Percentiles rank a stretch among this genome's conserved stretches.
These are phyloP conservation scores for Stichodactyla helianthus DNA, from an alignment of 64 coral and sea anemone species.

Conservation along the genomic window DNA sequence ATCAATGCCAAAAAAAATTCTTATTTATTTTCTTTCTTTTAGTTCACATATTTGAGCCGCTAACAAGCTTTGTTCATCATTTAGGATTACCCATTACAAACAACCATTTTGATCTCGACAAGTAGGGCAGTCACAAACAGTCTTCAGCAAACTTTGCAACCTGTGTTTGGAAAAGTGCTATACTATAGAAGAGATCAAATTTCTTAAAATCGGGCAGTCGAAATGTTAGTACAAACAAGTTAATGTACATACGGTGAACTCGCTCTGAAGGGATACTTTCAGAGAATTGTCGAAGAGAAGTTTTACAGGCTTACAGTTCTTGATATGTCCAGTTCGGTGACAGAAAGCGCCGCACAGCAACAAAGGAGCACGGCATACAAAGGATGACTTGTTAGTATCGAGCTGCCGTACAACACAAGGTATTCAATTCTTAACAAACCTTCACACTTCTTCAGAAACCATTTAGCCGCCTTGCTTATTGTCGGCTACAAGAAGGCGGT, in stretches of 20 bases:
- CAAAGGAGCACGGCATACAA: constrained; percentile 4
- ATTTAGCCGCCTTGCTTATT: constrained; percentile 14
- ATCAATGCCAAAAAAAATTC: not conserved
- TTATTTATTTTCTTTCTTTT: constrained; percentile 15
- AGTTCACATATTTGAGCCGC: constrained; percentile 25
- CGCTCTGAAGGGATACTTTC: not conserved
- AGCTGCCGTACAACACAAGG: constrained; percentile 10
- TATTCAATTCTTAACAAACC: constrained; percentile 11
- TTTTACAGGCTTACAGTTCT: constrained; percentile 3
- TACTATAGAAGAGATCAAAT: constrained; percentile 71
- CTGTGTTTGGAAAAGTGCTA: constrained; percentile 79
- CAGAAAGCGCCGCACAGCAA: not conserved
- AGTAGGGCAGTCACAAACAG: constrained; percentile 58
- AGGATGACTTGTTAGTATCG: constrained; percentile 5
- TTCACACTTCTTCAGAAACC: constrained; percentile 16
- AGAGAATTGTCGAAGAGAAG: not conserved
- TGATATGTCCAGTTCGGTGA: not conserved
- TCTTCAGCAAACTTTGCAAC: constrained; percentile 88
- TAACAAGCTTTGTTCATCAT: constrained; percentile 14
- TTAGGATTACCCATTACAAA: constrained; percentile 26
- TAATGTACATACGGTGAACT: constrained; percentile 57
- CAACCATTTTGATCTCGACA: constrained; percentile 16
- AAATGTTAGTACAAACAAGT: constrained; percentile 85
- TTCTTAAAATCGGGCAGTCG: constrained; percentile 72
- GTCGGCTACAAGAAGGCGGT: constrained; percentile 16